Base-by-base conservation (phyloP, 2,888 invertebrate genomes). In the Heteromyza rotundicornis region DNA sequence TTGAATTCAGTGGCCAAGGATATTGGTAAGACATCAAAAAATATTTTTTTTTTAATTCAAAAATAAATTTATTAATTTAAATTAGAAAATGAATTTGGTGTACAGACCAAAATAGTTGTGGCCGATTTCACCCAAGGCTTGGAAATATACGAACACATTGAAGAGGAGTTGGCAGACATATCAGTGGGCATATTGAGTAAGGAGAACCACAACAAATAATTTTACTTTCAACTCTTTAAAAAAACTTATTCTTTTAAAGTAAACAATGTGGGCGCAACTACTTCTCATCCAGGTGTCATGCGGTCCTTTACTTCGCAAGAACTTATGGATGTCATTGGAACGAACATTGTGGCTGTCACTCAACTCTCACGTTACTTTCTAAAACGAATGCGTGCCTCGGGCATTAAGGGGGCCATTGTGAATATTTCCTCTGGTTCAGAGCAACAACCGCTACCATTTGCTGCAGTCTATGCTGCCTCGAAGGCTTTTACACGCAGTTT, bases 361-460 rank as follows among this genome's bases (percentile, higher is more conserved):
- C 83, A 91, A 79, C 89, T 96, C 89, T 92, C 91, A 3, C 87
- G 91, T 61, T 83, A 92, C 75, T 85, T 94, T 57, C 84, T 95
- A 64, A 89, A 89, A 2, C 88, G 88, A 60, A 94, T 96, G 94
- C 88, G 88, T 72, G 84, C 85, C 57, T 85, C 89, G 53, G 86
- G 89, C 1, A 51, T 50, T 2, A 85, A 86, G 58, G 96, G 96
- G 0, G 94, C 94, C 0, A 87, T 96, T 53, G 92, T 96, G 20
- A 96, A 96, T 79, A 87, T 96, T 12, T 94, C 95, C 0, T 96
- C 96, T 0, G 92, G 92, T 2, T 90, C 94, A 0, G 94, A 94
- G 79, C 82, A 90, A 58, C 91, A 92, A 78, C 95, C 96, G 0
- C 80, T 93, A 51, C 95, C 96, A 0, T 84, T 92, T 59, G 92